Evolutionary conservation across 2,113 vertebrate genomes (phyloP), one percentile per base, ranked within the genome.

Genomic region (Leptobrachium leishanense): DNA sequence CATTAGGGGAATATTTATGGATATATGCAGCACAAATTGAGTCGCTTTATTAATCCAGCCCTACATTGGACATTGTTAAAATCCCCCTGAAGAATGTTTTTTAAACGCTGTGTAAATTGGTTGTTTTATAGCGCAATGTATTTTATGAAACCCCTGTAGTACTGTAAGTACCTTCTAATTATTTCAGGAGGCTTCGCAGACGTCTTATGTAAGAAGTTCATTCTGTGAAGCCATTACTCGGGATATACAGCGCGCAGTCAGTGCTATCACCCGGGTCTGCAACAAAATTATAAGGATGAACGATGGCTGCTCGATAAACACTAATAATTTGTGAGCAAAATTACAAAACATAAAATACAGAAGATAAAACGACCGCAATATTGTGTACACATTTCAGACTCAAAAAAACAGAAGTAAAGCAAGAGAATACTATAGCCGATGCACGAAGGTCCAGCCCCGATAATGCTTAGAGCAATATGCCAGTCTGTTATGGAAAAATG

Each of bases 1-100:
- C 77, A 68, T 80, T 74, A 80, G 64, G 62, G 77, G 71, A 54
- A 46, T 80, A 73, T 80, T 80, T 80, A 80, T 74, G n/a, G 77
- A 74, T 66, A 74, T 15, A 72, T 72, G 59, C 77, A 6, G 40
- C 69, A 79, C 71, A 74, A 80, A 80, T 66, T 74, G 64, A 74
- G 77, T 79, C 69, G 15, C 46, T 79, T 79, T 67, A 79, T 79
- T 79, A 79, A 73, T 79, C 64, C 69, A 9, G 70, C 44, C 41
- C n/a, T 54, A 50, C 53, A 39, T 74, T n/a, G 77, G 63, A 68
- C 77, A 59, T 40, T 74, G 53, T 74, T 80, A 68, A 80, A 63
- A 68, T 63, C 62, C 71, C 77, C 71, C 77, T 74, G 71, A 80
- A 79, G 77, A 79, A 74, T 80, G 70, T 80, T 12, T 74, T 74